phyloP scores from a whole-genome alignment of 1,140 invertebrate genomes.

The Ips nitidus region DNA sequence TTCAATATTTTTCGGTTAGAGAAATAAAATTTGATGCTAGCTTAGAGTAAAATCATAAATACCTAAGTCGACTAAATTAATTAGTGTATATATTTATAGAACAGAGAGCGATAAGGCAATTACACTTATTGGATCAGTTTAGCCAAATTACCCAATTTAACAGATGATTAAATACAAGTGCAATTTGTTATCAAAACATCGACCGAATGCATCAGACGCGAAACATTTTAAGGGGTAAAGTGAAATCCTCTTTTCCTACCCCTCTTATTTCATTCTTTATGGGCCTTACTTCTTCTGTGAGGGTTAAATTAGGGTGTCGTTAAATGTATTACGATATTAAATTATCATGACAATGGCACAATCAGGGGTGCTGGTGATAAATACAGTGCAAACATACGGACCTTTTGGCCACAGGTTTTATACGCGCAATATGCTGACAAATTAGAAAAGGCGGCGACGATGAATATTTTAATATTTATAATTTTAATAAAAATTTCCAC shows the following conservation, averaged over 20 bases:
- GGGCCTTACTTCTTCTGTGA: conserved; percentile 33
- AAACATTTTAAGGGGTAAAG: conserved; percentile 24
- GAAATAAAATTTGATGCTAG: no score
- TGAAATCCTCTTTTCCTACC: conserved; percentile 32
- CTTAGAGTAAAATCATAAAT: no score
- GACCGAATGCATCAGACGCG: conserved; percentile 18
- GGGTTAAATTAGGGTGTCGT: conserved; percentile 53
- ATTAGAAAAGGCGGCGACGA: conserved; percentile 42
- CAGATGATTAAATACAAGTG: conserved; percentile 35
- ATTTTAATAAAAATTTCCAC: no score
- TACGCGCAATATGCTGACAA: conserved; percentile 52
- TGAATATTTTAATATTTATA: conserved; percentile 3
- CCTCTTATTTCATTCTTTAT: conserved; percentile 34
- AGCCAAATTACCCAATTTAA: conserved; percentile 24
- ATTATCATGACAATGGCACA: conserved; percentile 54
- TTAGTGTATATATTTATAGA: no score
- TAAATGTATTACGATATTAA: conserved; percentile 55
- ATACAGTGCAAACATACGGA: conserved; percentile 53
- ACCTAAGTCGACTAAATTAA: no score
- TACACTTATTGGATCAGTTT: conserved; percentile 22
- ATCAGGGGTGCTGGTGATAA: conserved; percentile 51
- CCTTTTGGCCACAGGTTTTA: conserved; percentile 52
- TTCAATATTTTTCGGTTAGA: no score
- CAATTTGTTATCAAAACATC: conserved; percentile 32
- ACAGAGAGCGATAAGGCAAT: conserved; percentile 10